A percentile compares a stretch with the other conserved stretches of the same genome.
These are phyloP conservation scores for Dascyllus trimaculatus DNA, from an alignment of 2,113 vertebrate genomes.

Conservation along the genomic window DNA sequence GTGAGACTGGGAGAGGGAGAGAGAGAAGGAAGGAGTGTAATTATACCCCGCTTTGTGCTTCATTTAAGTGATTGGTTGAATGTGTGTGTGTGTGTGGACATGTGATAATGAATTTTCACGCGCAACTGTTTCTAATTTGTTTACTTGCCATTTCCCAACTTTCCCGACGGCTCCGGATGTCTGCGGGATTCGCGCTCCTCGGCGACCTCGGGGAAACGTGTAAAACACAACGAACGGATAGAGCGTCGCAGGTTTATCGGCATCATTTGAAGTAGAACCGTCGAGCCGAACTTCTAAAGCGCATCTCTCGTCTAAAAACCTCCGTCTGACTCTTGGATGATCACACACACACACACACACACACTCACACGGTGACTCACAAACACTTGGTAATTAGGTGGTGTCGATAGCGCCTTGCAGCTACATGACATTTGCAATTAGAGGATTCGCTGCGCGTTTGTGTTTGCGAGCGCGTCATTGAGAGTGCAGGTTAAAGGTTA, in stretches of 20 bases:
- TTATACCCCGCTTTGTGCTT: constrained; percentile 54
- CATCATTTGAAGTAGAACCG: not conserved
- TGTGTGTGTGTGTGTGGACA: constrained; percentile 21
- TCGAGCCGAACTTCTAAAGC: no score
- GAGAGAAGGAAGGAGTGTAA: constrained; percentile 49
- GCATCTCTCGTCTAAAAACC: not conserved
- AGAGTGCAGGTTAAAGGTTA: constrained; percentile 66
- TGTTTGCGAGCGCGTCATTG: constrained; percentile 48
- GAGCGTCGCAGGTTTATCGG: not conserved
- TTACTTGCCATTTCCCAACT: constrained; percentile 30
- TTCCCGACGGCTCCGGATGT: constrained; percentile 5
- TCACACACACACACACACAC: not conserved
- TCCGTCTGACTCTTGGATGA: not conserved
- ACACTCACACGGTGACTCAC: constrained; percentile 17
- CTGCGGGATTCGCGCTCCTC: no score
- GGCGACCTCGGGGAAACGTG: no score
- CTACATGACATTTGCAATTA: constrained; percentile 72
- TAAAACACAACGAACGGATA: no score
- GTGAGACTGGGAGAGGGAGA: constrained; percentile 30
- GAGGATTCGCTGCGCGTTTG: constrained; percentile 14
- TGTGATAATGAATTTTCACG: constrained; percentile 62
- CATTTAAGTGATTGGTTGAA: constrained; percentile 41
- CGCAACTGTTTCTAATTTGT: constrained; percentile 46
- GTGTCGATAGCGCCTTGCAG: constrained; percentile 58
- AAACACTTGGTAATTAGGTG: constrained; percentile 30